Conservation (phyloP, 2,797 vertebrate genomes). For the Mus minutoides region DNA sequence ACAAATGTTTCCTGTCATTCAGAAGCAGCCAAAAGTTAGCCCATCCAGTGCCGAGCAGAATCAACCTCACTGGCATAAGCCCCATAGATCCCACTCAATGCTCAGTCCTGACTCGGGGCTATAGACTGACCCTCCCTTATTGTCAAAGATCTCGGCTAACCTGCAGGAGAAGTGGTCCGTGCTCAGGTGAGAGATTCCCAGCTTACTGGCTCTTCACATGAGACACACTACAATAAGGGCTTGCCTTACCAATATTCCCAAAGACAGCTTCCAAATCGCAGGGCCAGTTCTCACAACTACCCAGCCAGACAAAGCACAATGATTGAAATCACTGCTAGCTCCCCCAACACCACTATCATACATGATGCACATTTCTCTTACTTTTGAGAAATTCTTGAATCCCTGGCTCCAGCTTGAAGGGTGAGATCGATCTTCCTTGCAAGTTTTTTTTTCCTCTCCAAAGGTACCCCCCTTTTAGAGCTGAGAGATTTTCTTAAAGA, state of each 20-base stretch:
- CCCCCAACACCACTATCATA: not conserved
- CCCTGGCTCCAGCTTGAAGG: constrained; percentile 35
- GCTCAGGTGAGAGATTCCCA: not conserved
- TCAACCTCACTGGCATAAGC: not conserved
- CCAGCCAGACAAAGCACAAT: constrained; percentile 36
- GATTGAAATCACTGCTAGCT: constrained; percentile 45
- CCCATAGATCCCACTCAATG: not conserved
- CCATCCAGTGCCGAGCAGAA: not conserved
- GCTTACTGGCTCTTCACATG: not conserved
- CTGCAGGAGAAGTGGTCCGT: not conserved
- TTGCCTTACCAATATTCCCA: constrained; percentile 9
- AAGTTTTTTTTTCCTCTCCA: not conserved
- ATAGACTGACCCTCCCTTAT: not conserved
- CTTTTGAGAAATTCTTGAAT: constrained; percentile 52
- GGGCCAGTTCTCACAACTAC: constrained; percentile 30
- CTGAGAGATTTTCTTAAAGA: constrained; percentile 44
- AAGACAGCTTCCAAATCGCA: constrained; percentile 50
- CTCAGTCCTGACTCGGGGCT: not conserved
- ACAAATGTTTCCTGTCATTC: not conserved
- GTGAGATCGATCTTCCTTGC: not conserved
- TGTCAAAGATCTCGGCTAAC: not conserved
- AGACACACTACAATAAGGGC: not conserved
- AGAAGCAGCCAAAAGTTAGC: constrained; percentile 9
- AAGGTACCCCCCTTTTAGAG: not conserved
- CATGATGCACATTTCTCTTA: constrained; percentile 20